Evolutionary conservation across 2,113 vertebrate species (phyloP).

Genomic region (Chauna torquata): DNA sequence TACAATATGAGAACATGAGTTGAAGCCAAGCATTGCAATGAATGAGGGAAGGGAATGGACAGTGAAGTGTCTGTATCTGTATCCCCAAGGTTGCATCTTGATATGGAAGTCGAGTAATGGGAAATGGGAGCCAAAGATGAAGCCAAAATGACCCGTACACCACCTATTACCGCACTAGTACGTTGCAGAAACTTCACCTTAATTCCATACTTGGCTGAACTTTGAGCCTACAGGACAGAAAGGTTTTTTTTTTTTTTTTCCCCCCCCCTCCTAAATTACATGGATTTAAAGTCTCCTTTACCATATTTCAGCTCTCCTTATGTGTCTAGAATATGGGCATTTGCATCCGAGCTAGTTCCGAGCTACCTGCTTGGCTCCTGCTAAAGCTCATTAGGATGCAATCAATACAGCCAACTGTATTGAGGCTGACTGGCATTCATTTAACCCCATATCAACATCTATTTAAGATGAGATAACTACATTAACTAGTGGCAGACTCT

Average conservation of each 20-base stretch:
- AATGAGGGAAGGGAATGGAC: not conserved
- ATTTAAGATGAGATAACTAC: not conserved
- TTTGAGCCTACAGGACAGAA: not conserved
- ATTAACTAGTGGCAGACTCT: not conserved
- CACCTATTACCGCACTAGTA: not conserved
- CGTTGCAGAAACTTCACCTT: not conserved
- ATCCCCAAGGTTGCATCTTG: not conserved
- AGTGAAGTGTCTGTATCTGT: not conserved
- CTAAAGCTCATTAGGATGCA: not conserved
- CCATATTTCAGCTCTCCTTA: not conserved
- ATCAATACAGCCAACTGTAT: not conserved
- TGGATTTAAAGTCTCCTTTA: not conserved
- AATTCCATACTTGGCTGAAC: not conserved
- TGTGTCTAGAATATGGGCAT: not conserved
- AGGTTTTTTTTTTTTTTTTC: too few relatives aligned
- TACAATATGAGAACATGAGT: not conserved
- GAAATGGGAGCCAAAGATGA: not conserved
- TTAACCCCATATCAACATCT: not conserved
- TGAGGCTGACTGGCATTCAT: not conserved
- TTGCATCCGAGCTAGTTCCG: not conserved
- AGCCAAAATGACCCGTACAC: not conserved
- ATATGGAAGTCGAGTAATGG: not conserved
- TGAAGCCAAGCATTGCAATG: not conserved
- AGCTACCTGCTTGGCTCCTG: not conserved
- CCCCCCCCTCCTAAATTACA: accelerated